Evolutionary conservation across 1,140 invertebrate genomes (phyloP).

Genomic region (Drosophila pallidifrons): DNA sequence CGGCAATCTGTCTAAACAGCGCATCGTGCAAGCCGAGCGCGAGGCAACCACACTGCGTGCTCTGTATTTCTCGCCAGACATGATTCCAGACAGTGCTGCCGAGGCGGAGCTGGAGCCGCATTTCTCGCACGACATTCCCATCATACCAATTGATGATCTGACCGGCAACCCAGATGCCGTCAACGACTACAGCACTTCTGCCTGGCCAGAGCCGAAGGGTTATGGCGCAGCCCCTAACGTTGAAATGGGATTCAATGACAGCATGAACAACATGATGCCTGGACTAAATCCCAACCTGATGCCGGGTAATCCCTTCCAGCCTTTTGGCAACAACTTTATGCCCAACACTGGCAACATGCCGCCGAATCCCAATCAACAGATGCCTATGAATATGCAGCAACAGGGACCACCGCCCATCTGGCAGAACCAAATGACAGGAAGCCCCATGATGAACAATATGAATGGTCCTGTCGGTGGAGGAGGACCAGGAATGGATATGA

Average conservation of each 20-base stretch:
- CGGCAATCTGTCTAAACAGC: slow-evolving; percentile 94
- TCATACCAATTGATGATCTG: slow-evolving; percentile 95
- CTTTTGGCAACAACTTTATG: slow-evolving; percentile 59
- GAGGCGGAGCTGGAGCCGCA: slow-evolving; percentile 94
- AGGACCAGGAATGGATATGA: slow-evolving; percentile 66
- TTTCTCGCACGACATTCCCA: slow-evolving; percentile 90
- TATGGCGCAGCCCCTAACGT: slow-evolving; percentile 78
- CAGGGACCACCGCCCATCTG: slow-evolving; percentile 60
- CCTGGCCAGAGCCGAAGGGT: slow-evolving; percentile 93
- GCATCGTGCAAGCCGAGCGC: slow-evolving; percentile 93
- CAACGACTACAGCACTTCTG: slow-evolving; percentile 89
- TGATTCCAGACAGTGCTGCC: slow-evolving; percentile 94
- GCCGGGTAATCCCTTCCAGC: slow-evolving; percentile 64
- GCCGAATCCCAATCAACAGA: slow-evolving; percentile 28
- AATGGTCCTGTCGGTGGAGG: slow-evolving; percentile 42
- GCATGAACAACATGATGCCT: slow-evolving; percentile 85
- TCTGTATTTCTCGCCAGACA: slow-evolving; percentile 93
- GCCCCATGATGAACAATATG: slow-evolving; percentile 51
- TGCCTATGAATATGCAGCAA: slow-evolving; percentile 39
- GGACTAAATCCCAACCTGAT: slow-evolving; percentile 69
- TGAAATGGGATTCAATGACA: slow-evolving; percentile 47
- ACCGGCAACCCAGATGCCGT: slow-evolving; percentile 92
- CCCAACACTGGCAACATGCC: slow-evolving; percentile 24
- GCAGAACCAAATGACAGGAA: slow-evolving; percentile 61
- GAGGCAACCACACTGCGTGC: slow-evolving; percentile 94